Base-by-base conservation (phyloP, 2,113 vertebrate species). In the Myotis lucifugus region DNA sequence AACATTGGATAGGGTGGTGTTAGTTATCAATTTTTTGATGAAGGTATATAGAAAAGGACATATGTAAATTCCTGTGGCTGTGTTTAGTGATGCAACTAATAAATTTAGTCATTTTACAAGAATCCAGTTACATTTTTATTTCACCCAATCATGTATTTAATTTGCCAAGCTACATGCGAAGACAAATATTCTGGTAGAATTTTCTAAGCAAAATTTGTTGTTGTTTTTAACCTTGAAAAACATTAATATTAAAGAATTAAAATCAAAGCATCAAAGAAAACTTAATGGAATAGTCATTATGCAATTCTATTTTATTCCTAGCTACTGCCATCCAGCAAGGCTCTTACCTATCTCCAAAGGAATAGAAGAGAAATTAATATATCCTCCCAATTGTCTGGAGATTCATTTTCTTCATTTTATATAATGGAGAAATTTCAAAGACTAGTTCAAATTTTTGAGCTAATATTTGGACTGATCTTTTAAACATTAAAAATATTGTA, bases 211-310 rank as follows among this genome's bases (percentile, higher is more conserved):
- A 83, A 89, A 59, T 89, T 23, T 77, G 11, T 74, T 83, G 46
- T 32, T n/a, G 32, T 23, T 76, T 89, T 70, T 67, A 94, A 70
- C 52, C 46, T 37, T 13, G 19, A 78, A 84, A 87, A 85, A 37
- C 9, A 70, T 67, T 89, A 77, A 70, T 90, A 25, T 77, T 78
- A 32, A 90, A 78, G 8, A 84, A 84, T 76, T 76, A 85, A 90
- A 77, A 69, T 88, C 19, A 85, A 94, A 59, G 37, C 18, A 85
- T 85, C 42, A 88, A 76, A 78, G 6, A 9, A 85, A 40, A 78
- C 8, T 48, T 70, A 78, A 59, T 48, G 64, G n/a, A 79, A 79
- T 50, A 79, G 32, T 61, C 8, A 40, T 66, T 52, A 32, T 69
- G 29, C 27, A 52, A n/a, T 78, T 85, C 32, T 61, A 87, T 87